These are phyloP conservation scores for Stichodactyla mertensii DNA, from an alignment of 64 coral and sea anemone genomes.

Conservation along the genomic window DNA sequence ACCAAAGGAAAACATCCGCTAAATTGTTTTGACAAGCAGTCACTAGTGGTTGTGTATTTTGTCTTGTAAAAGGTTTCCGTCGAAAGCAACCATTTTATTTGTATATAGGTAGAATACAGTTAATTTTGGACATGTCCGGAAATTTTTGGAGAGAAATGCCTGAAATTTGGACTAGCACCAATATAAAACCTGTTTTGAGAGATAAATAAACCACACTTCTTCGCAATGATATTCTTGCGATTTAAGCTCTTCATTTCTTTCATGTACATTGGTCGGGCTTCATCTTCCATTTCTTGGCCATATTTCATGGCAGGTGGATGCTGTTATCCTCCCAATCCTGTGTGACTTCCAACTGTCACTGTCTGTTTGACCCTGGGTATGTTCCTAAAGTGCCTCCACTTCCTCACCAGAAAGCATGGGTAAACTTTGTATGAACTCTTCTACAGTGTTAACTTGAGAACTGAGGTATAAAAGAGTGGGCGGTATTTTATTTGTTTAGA, in stretches of 20 bases:
- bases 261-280: not conserved
- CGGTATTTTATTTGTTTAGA: slow-evolving; percentile 37
- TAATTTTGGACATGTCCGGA: too few relatives aligned
- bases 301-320: not conserved
- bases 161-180: slow-evolving; percentile 29
- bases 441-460: slow-evolving; percentile 27
- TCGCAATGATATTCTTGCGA: slow-evolving; percentile 22
- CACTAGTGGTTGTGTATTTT: too few relatives aligned
- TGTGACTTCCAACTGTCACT: slow-evolving; percentile 19
- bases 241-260: not conserved
- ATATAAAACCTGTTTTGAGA: slow-evolving; percentile 28
- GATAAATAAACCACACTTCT: slow-evolving; percentile 45
- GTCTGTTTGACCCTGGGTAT: slow-evolving; percentile 46
- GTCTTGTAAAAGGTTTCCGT: too few relatives aligned
- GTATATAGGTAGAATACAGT: too few relatives aligned
- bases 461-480: slow-evolving; percentile 28
- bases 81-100: too few relatives aligned
- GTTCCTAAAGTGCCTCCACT: slow-evolving; percentile 28
- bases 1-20: too few relatives aligned
- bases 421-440: slow-evolving; percentile 49
- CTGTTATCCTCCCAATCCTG: slow-evolving; percentile 42
- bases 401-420: not conserved
- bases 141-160: too few relatives aligned
- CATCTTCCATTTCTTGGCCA: slow-evolving; percentile 1
- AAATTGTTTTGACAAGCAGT: too few relatives aligned